phyloP scores from a whole-genome alignment of 2,797 vertebrate genomes.

The Hyperoplus immaculatus region DNA sequence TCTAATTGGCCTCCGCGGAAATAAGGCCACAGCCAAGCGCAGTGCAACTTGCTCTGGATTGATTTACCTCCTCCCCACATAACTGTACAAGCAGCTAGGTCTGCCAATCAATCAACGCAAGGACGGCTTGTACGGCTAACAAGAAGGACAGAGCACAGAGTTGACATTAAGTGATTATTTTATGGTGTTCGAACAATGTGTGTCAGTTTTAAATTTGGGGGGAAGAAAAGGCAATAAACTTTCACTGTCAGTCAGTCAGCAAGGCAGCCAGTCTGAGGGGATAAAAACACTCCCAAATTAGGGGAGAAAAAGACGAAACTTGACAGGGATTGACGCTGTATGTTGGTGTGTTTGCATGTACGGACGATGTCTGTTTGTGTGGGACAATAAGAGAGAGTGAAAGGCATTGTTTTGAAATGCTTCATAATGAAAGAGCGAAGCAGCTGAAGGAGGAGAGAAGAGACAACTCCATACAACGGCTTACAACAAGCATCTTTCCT shows the following conservation, averaged over 20 bases:
- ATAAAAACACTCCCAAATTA: constrained; percentile 19
- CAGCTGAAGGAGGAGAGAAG: constrained; percentile 67
- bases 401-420: constrained; percentile 58
- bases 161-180: constrained; percentile 39
- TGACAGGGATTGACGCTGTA: constrained; percentile 38
- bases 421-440: constrained; percentile 65
- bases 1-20: constrained; percentile 73
- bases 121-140: constrained; percentile 38
- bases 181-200: constrained; percentile 32
- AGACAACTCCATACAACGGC: constrained; percentile 43
- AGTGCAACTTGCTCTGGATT: constrained; percentile 58
- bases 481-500: constrained; percentile 46
- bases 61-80: constrained; percentile 51
- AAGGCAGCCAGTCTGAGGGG: constrained; percentile 9
- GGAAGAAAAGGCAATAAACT: constrained; percentile 9
- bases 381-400: constrained; percentile 29
- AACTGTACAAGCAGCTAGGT: constrained; percentile 37
- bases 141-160: not conserved
- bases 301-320: constrained; percentile 17
- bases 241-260: constrained; percentile 48
- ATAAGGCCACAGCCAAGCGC: constrained; percentile 63
- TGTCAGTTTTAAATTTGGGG: constrained; percentile 24
- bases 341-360: not conserved
- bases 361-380: not conserved
- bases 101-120: constrained; percentile 59